Evolutionary conservation across 2,888 invertebrate species (phyloP).

Genomic region (Noctua fimbriata): DNA sequence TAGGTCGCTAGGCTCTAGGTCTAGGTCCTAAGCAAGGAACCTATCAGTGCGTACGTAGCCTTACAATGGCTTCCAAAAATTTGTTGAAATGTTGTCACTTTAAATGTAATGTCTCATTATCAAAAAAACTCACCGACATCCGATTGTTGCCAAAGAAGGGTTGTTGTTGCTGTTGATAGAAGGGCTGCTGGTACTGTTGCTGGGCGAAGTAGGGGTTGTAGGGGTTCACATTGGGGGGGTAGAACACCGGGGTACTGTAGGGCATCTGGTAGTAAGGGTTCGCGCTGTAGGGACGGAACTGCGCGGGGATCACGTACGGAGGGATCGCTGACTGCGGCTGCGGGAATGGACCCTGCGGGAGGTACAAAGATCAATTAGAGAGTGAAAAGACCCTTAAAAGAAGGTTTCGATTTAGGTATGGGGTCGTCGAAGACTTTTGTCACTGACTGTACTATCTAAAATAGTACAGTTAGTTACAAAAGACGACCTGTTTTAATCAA

Average conservation of each 20-base stretch:
- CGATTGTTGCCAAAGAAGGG: conserved; percentile 86
- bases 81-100: too few relatives aligned
- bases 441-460: background rate
- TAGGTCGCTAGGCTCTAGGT: too few relatives aligned
- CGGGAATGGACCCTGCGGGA: conserved; percentile 74
- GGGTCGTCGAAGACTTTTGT: background rate
- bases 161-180: conserved; percentile 78
- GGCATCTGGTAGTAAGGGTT: conserved; percentile 88
- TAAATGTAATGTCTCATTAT: too few relatives aligned
- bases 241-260: conserved; percentile 83
- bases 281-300: conserved; percentile 87
- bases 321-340: conserved; percentile 75
- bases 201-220: conserved; percentile 87
- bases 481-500: background rate
- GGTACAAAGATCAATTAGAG: background rate
- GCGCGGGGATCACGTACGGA: conserved; percentile 81
- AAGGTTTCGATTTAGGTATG: background rate
- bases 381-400: background rate
- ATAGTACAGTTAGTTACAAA: background rate
- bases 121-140: conserved; percentile 88
- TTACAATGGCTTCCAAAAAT: too few relatives aligned
- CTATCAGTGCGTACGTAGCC: too few relatives aligned
- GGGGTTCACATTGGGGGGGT: conserved; percentile 77
- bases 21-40: too few relatives aligned
- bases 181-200: conserved; percentile 80